phyloP scores from a whole-genome alignment of 2,113 vertebrate species.

The Cephalopterus ornatus region DNA sequence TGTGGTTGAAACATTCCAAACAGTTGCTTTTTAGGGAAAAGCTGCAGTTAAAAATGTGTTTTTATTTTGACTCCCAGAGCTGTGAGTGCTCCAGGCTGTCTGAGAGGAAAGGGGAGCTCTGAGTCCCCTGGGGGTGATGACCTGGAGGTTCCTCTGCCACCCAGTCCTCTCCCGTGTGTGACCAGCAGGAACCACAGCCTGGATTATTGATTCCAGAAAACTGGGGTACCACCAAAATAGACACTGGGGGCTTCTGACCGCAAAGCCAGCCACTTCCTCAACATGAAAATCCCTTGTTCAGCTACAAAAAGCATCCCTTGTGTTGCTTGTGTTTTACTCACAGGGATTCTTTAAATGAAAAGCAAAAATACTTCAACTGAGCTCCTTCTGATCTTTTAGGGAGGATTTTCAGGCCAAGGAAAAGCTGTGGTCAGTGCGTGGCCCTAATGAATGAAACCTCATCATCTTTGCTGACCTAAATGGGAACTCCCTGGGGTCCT shows the following conservation, averaged over 20 bases:
- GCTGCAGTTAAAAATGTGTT: neutral
- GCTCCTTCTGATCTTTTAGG: neutral
- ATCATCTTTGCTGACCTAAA: neutral
- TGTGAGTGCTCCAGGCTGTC: rapidly evolving
- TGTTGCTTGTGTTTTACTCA: neutral
- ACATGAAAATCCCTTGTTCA: neutral
- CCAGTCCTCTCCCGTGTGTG: neutral
- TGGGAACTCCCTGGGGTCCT: neutral
- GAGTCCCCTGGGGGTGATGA: neutral
- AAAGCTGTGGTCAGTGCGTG: neutral
- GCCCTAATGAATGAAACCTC: neutral
- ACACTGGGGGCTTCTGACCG: neutral
- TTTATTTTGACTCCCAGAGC: neutral
- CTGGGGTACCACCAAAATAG: neutral
- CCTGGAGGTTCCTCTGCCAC: neutral
- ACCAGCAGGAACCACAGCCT: neutral
- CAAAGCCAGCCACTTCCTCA: neutral
- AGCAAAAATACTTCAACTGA: neutral
- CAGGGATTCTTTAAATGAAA: neutral
- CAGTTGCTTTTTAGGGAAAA: neutral
- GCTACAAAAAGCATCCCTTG: neutral
- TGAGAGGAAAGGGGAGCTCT: neutral
- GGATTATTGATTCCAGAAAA: neutral
- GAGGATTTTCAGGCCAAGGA: neutral
- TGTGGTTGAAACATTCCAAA: neutral